Conservation (phyloP, 2,888 invertebrate genomes). For the Ophion costatus region DNA sequence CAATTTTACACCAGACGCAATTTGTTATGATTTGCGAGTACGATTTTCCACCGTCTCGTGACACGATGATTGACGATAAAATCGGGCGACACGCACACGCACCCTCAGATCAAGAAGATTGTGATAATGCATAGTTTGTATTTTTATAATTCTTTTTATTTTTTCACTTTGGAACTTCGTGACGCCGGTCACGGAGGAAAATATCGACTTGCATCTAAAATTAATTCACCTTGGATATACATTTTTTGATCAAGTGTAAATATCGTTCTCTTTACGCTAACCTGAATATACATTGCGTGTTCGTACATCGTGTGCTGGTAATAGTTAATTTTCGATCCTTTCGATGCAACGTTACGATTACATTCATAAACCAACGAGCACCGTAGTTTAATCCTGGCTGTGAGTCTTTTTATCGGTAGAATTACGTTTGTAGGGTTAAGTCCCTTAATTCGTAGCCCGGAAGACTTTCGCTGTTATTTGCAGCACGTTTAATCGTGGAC, state of each 20-base stretch:
- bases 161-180: conserved; percentile 25
- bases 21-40: conserved; percentile 1
- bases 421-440: no score
- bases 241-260: conserved; percentile 8
- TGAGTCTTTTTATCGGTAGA: no score
- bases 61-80: conserved; percentile 48
- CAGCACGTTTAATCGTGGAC: no score
- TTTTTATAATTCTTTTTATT: neutral
- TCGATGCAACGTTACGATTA: no score
- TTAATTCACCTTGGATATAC: neutral
- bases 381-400: no score
- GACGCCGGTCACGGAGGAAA: conserved; percentile 2
- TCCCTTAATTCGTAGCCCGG: no score
- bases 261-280: neutral
- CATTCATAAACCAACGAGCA: no score
- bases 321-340: no score
- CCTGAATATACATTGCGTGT: conserved; percentile 5
- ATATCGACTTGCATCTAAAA: neutral
- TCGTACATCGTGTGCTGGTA: neutral
- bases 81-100: conserved; percentile 38
- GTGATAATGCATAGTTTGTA: no score
- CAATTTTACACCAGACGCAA: neutral
- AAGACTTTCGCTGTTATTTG: no score
- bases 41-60: conserved; percentile 40
- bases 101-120: conserved; percentile 29